A percentile compares a stretch with the other conserved stretches of the same genome.
Conservation (phyloP, 2,797 vertebrate genomes). For the Etheostoma nigrum region DNA sequence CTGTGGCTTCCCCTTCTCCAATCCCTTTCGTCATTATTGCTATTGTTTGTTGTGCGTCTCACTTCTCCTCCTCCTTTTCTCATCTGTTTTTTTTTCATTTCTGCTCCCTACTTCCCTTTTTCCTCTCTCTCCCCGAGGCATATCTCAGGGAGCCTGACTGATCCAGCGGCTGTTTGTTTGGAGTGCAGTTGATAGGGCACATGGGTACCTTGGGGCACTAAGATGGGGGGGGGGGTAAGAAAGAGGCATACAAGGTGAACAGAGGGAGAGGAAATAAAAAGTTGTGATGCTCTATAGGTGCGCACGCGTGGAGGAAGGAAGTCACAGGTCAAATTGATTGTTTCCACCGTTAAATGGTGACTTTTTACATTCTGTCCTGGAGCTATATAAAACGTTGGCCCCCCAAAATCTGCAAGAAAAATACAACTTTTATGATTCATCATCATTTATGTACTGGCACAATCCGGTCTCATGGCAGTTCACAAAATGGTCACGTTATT, state of each 20-base stretch:
- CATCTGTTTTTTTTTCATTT: slow-evolving; percentile 8
- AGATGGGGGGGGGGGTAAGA: slow-evolving; percentile 20
- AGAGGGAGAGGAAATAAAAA: slow-evolving; percentile 13
- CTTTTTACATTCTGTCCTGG: slow-evolving; percentile 17
- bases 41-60: slow-evolving; percentile 43
- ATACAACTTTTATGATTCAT: background rate
- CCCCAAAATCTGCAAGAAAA: background rate
- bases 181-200: slow-evolving; percentile 68
- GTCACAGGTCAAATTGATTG: background rate
- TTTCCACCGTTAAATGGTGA: background rate
- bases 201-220: slow-evolving; percentile 65
- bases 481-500: too few species aligned
- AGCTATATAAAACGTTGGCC: slow-evolving; percentile 20
- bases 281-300: slow-evolving; percentile 2
- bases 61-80: slow-evolving; percentile 44
- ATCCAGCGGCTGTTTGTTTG: slow-evolving; percentile 78
- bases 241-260: slow-evolving; percentile 42
- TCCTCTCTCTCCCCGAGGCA: slow-evolving; percentile 56
- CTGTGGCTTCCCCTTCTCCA: slow-evolving; percentile 17
- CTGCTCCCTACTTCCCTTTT: slow-evolving; percentile 26
- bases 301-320: background rate
- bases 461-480: too few species aligned
- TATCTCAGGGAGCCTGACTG: slow-evolving; percentile 69
- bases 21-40: slow-evolving; percentile 50
- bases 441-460: too few species aligned